A percentile compares a stretch with the other conserved stretches of the same genome.
phyloP scores from a whole-genome alignment of 2,888 invertebrate species.

The Branchinecta sandiegonensis region DNA sequence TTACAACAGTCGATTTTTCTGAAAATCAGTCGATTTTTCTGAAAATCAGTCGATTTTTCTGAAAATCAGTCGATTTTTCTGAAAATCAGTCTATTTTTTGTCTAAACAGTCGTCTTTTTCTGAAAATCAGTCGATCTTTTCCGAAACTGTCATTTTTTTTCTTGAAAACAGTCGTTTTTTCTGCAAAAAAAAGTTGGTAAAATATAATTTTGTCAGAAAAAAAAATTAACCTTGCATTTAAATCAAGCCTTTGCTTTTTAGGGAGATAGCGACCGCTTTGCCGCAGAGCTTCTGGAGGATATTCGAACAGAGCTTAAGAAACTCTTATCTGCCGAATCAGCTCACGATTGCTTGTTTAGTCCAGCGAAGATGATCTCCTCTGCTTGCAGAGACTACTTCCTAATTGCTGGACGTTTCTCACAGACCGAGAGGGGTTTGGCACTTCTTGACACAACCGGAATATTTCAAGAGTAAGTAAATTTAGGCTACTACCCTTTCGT shows the following conservation, averaged over 20 bases:
- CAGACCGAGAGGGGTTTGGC: conserved; percentile 34
- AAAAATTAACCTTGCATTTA: no score
- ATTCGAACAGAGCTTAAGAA: conserved; percentile 53
- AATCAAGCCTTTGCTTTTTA: conserved; percentile 30
- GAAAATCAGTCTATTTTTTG: no score
- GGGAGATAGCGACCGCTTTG: conserved; percentile 51
- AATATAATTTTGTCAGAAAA: no score
- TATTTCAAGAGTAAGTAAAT: conserved; percentile 53
- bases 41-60: no score
- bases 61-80: no score
- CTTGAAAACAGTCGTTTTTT: no score
- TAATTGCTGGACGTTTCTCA: conserved; percentile 69
- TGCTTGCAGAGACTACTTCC: conserved; percentile 84
- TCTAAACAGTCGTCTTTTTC: no score
- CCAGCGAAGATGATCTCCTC: conserved; percentile 75
- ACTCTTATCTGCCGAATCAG: conserved; percentile 54
- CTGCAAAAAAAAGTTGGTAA: no score
- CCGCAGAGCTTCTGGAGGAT: conserved; percentile 65
- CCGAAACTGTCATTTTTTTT: no score
- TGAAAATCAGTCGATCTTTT: no score
- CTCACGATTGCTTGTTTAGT: conserved; percentile 73
- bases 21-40: no score
- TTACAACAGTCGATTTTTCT: no score
- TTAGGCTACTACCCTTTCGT: not conserved
- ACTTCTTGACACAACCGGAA: conserved; percentile 54